Evolutionary conservation across 2,797 vertebrate species (phyloP).

Genomic region (Neosalanx taihuensis): DNA sequence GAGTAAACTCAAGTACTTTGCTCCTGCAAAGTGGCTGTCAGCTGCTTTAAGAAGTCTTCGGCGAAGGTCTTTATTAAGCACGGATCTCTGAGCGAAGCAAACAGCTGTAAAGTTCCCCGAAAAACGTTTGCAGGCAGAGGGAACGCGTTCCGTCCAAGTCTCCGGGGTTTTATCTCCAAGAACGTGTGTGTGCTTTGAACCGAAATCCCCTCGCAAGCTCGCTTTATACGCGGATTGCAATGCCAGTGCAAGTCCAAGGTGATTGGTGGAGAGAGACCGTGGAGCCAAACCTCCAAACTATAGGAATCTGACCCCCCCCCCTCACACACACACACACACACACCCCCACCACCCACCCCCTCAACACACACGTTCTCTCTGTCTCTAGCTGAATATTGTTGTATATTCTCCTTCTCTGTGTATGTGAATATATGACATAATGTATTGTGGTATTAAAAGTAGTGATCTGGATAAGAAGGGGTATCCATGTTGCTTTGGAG

Average conservation of each 20-base stretch:
- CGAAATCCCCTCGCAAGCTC: slow-evolving; percentile 33
- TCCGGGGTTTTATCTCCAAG: slow-evolving; percentile 64
- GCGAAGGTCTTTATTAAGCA: slow-evolving; percentile 44
- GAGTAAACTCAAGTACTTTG: slow-evolving; percentile 16
- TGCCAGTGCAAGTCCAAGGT: slow-evolving; percentile 41
- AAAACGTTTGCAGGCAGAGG: slow-evolving; percentile 34
- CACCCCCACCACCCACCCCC: slow-evolving; percentile 21
- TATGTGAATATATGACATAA: neutral
- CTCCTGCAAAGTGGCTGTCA: slow-evolving; percentile 22
- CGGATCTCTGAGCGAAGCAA: slow-evolving; percentile 12
- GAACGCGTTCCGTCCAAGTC: slow-evolving; percentile 51
- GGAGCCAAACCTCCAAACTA: slow-evolving; percentile 51
- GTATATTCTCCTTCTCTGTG: neutral
- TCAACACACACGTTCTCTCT: slow-evolving; percentile 10
- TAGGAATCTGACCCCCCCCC: slow-evolving; percentile 57
- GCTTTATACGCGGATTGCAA: slow-evolving; percentile 57
- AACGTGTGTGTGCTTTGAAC: slow-evolving; percentile 65
- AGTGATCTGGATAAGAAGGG: too few species aligned
- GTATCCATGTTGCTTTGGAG: too few species aligned
- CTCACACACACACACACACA: slow-evolving; percentile 26
- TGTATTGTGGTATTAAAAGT: neutral
- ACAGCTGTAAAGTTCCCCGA: slow-evolving; percentile 35
- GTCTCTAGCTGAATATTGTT: neutral
- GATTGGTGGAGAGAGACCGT: slow-evolving; percentile 56
- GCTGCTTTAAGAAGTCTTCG: slow-evolving; percentile 32